Evolutionary conservation across 2,797 vertebrate genomes (phyloP).

Genomic region (Notamacropus eugenii): DNA sequence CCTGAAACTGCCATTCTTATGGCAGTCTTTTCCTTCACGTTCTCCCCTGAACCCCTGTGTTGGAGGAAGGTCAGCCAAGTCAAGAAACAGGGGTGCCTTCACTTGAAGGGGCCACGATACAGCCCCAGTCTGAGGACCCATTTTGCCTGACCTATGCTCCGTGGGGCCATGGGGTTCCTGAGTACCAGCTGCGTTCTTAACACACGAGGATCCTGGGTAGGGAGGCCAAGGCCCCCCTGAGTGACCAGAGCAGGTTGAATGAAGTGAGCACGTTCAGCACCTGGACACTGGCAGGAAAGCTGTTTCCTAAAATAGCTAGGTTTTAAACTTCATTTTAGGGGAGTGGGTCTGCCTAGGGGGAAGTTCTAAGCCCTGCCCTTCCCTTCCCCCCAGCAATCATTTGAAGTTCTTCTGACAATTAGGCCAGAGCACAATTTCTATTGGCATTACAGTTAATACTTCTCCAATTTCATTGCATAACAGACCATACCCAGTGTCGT

Average conservation of each 20-base stretch:
- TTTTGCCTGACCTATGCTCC: constrained; percentile 22
- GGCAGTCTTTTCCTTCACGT: background rate
- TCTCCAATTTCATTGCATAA: background rate
- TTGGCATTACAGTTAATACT: constrained; percentile 25
- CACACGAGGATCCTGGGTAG: background rate
- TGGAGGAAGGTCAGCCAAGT: too few relatives aligned
- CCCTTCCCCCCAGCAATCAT: background rate
- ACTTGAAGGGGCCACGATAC: background rate
- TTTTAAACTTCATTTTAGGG: constrained; percentile 39
- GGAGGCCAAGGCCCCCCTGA: constrained; percentile 1
- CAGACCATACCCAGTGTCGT: too few relatives aligned
- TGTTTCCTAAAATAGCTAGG: constrained; percentile 6
- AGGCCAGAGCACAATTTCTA: constrained; percentile 39
- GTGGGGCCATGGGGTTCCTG: too few relatives aligned
- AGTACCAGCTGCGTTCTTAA: too few relatives aligned
- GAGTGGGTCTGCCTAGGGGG: constrained; percentile 6
- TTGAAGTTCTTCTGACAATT: constrained; percentile 27
- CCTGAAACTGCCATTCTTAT: background rate
- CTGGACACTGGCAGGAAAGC: background rate
- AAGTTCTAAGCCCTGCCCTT: background rate
- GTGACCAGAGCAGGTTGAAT: background rate
- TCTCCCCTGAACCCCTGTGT: too few relatives aligned
- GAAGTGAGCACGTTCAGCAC: constrained; percentile 10
- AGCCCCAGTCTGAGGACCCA: background rate
- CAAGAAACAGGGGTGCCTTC: background rate